Conservation (phyloP, 2,113 vertebrate species). For the Rousettus leschenaultii region DNA sequence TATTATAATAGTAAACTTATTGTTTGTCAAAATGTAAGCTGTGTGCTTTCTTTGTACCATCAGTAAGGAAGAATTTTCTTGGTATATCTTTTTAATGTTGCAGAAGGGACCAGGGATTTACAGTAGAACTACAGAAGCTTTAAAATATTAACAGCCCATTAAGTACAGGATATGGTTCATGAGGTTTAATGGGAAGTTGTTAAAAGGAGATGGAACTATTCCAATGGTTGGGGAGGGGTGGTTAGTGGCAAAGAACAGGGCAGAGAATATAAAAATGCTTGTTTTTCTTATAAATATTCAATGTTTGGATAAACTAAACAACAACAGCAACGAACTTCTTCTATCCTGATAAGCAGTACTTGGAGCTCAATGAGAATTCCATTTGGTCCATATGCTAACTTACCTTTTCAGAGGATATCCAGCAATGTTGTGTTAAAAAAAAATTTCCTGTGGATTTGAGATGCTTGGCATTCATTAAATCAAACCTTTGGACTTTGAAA, state of each 20-base stretch:
- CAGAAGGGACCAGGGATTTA: slow-evolving; percentile 73
- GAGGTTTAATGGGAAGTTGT: slow-evolving; percentile 77
- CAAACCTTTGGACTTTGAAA: slow-evolving; percentile 57
- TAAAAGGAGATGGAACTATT: slow-evolving; percentile 75
- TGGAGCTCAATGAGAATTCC: background rate
- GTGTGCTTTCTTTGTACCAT: slow-evolving; percentile 58
- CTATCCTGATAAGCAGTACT: background rate
- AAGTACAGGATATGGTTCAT: slow-evolving; percentile 76
- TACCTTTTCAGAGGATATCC: slow-evolving; percentile 49
- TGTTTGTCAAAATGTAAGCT: slow-evolving; percentile 51
- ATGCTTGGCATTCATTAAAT: slow-evolving; percentile 60
- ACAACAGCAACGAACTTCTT: background rate
- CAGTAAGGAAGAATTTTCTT: slow-evolving; percentile 49
- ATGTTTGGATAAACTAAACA: slow-evolving; percentile 16
- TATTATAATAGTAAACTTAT: slow-evolving; percentile 37
- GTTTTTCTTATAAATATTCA: slow-evolving; percentile 15
- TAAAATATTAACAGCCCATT: slow-evolving; percentile 79
- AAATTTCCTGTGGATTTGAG: slow-evolving; percentile 61
- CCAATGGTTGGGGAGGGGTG: background rate
- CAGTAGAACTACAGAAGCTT: slow-evolving; percentile 74
- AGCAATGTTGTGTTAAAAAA: slow-evolving; percentile 46
- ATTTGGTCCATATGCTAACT: slow-evolving; percentile 46
- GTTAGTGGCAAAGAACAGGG: slow-evolving; percentile 52
- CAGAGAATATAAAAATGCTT: slow-evolving; percentile 52
- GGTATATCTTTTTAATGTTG: slow-evolving; percentile 62